Percentiles rank a stretch among this genome's conserved stretches.
These are phyloP conservation scores for Castor canadensis DNA, from an alignment of 2,113 vertebrate species.

Conservation along the genomic window DNA sequence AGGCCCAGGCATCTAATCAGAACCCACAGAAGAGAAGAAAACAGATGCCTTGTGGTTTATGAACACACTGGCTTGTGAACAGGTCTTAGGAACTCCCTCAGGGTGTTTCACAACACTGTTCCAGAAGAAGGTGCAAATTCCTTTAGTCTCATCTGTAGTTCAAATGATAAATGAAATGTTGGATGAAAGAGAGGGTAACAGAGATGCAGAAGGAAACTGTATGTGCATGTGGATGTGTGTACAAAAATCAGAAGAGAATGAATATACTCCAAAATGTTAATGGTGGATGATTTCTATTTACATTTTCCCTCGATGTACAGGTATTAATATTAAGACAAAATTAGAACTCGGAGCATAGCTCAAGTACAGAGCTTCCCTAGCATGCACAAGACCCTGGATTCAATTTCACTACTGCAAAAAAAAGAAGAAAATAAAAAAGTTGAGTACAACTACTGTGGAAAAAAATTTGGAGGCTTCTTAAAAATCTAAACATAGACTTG, in stretches of 20 bases:
- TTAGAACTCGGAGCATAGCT: too few relatives aligned
- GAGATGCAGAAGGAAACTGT: too few relatives aligned
- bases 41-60: neutral
- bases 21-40: slow-evolving; percentile 1
- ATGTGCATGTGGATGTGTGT: neutral
- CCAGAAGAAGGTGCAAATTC: neutral
- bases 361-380: too few relatives aligned
- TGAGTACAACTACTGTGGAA: too few relatives aligned
- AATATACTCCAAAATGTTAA: neutral
- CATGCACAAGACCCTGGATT: too few relatives aligned
- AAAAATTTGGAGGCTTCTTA: too few relatives aligned
- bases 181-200: too few relatives aligned
- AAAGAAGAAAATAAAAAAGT: too few relatives aligned
- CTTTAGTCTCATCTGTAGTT: neutral
- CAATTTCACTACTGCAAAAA: too few relatives aligned
- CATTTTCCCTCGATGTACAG: neutral
- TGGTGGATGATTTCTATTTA: neutral
- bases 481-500: too few relatives aligned
- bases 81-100: neutral
- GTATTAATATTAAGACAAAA: neutral
- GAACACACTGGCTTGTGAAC: neutral
- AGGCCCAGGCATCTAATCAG: neutral
- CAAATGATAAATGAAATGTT: too few relatives aligned
- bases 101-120: neutral
- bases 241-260: neutral